Percentiles rank a stretch among this genome's conserved stretches.
phyloP scores from a whole-genome alignment of 2,113 vertebrate genomes.

The Cygnus atratus region DNA sequence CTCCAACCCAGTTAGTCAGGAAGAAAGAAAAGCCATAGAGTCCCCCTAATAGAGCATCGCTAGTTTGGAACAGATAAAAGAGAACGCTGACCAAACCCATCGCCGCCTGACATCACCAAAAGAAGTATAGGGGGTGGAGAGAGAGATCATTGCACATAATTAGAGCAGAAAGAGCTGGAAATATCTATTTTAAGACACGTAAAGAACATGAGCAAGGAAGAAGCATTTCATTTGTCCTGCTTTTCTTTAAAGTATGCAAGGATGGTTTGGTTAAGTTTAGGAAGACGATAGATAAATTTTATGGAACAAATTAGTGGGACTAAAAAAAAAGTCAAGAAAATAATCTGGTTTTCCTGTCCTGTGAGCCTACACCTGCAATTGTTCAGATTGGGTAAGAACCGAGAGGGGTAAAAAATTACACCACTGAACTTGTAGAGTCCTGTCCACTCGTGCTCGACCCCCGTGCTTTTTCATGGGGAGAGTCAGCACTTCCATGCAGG shows the following conservation, averaged over 20 bases:
- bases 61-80: not conserved
- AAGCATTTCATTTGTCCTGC: not conserved
- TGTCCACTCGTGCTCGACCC: not conserved
- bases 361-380: not conserved
- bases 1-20: not conserved
- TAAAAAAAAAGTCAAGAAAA: not conserved
- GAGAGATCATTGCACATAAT: not conserved
- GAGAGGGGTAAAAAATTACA: not conserved
- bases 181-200: not conserved
- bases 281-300: not conserved
- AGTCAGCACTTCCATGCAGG: not conserved
- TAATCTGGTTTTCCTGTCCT: not conserved
- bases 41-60: not conserved
- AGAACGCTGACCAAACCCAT: not conserved
- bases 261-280: not conserved
- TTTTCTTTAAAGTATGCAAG: not conserved
- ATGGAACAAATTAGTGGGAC: not conserved
- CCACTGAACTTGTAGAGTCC: not conserved
- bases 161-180: conserved; percentile 6
- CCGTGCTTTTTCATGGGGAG: not conserved
- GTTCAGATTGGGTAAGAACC: not conserved
- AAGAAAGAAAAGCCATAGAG: not conserved
- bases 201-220: not conserved
- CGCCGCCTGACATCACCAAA: not conserved
- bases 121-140: not conserved